Percentiles rank a stretch among this genome's conserved stretches.
phyloP scores from a whole-genome alignment of 2,113 vertebrate species.

The Terrapene triunguis region DNA sequence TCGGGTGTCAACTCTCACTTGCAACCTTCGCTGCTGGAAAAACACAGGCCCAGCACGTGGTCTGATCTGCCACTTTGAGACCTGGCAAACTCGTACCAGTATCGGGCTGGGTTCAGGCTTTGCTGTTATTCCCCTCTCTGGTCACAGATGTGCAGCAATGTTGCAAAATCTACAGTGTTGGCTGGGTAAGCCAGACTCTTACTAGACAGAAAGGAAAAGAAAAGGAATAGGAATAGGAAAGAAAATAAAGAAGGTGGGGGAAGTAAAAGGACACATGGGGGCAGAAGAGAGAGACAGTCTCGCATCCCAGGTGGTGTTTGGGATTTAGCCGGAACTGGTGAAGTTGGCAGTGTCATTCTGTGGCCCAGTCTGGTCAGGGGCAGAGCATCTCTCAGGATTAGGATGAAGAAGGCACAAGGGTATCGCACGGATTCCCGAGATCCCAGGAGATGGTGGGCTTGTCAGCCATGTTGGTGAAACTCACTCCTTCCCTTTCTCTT shows the following conservation, averaged over 20 bases:
- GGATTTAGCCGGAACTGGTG: not conserved
- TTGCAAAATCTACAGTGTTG: not conserved
- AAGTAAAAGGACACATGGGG: too few species aligned
- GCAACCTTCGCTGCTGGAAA: not conserved
- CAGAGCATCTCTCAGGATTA: not conserved
- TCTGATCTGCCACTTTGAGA: not conserved
- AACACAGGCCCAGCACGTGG: not conserved
- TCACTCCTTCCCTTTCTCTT: not conserved
- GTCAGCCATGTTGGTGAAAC: not conserved
- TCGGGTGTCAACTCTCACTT: not conserved
- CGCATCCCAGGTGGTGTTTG: too few species aligned
- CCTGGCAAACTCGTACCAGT: not conserved
- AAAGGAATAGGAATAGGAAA: not conserved
- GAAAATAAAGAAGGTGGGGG: not conserved
- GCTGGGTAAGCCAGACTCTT: not conserved
- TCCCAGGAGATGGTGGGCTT: not conserved
- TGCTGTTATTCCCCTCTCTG: too few species aligned
- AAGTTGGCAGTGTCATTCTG: not conserved
- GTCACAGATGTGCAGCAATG: too few species aligned
- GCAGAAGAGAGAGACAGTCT: not conserved
- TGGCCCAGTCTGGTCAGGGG: too few species aligned
- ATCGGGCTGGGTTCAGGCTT: not conserved
- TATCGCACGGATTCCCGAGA: accelerated
- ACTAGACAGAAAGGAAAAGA: not conserved
- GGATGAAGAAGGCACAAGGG: not conserved